phyloP scores from a whole-genome alignment of 2,113 vertebrate species.

The Echinops telfairi region DNA sequence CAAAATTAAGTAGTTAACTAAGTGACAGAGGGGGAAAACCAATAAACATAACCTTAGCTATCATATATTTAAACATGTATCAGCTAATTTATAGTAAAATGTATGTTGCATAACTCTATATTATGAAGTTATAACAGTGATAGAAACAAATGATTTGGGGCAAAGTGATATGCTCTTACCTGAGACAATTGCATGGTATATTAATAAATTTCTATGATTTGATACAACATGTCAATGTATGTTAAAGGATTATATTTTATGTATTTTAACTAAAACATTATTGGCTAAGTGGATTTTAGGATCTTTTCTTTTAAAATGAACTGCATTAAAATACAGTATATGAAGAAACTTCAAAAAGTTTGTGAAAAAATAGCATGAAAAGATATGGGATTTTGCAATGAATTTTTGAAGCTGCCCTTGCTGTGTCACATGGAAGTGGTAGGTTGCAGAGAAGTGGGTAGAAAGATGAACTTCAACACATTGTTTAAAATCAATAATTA shows the following conservation, averaged over 20 bases:
- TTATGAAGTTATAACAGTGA: background rate
- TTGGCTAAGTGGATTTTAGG: background rate
- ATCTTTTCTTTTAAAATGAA: background rate
- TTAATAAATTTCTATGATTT: conserved; percentile 15
- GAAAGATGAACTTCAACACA: no score
- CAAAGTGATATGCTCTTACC: background rate
- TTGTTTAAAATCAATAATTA: no score
- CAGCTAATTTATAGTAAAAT: conserved; percentile 57
- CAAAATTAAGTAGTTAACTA: conserved; percentile 28
- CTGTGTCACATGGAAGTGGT: no score
- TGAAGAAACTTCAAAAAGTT: no score
- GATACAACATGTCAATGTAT: background rate
- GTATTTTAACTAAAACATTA: conserved; percentile 26
- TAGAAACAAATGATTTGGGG: background rate
- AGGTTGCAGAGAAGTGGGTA: no score
- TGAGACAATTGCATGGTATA: conserved; percentile 5
- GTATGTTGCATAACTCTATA: background rate
- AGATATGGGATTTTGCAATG: no score
- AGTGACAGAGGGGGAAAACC: background rate
- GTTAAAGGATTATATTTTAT: conserved; percentile 5
- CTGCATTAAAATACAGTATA: conserved; percentile 6
- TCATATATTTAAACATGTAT: background rate
- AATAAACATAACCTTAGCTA: conserved; percentile 6
- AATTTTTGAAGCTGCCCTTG: no score
- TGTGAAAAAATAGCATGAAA: no score